These are phyloP conservation scores for Apotomis betuletana DNA, from an alignment of 2,888 invertebrate genomes.

Conservation along the genomic window DNA sequence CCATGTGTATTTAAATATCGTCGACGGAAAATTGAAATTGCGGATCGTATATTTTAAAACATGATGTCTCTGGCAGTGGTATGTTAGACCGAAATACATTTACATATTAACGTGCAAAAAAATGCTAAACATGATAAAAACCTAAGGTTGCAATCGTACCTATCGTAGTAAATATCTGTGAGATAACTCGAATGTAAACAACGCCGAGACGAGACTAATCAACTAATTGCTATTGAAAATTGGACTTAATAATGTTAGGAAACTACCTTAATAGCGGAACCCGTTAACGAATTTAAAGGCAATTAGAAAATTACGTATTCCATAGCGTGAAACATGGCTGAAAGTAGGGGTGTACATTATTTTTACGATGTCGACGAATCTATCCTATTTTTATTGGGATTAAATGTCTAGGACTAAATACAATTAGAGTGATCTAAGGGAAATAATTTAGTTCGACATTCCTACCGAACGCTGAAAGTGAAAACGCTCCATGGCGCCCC, in stretches of 20 bases:
- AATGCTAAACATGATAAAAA: background rate
- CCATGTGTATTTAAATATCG: background rate
- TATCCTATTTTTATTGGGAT: too few relatives aligned
- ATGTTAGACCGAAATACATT: conserved; percentile 22
- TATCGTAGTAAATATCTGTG: background rate
- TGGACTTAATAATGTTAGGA: conserved; percentile 14
- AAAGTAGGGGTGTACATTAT: background rate
- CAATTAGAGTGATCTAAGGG: too few relatives aligned
- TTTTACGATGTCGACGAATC: too few relatives aligned
- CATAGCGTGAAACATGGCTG: conserved; percentile 12
- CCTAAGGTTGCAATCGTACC: background rate
- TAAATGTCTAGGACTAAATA: too few relatives aligned
- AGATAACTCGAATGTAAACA: conserved; percentile 19
- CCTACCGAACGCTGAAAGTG: too few relatives aligned
- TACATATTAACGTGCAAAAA: conserved; percentile 19
- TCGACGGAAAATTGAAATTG: conserved; percentile 1
- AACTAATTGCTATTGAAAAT: conserved; percentile 33
- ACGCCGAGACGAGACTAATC: conserved; percentile 14
- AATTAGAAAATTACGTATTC: conserved; percentile 20
- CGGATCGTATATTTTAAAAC: conserved; percentile 2
- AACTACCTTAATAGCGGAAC: conserved; percentile 18
- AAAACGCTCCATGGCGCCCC: too few relatives aligned
- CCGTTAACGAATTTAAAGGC: conserved; percentile 14
- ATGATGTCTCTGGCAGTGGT: conserved; percentile 15
- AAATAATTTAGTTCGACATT: too few relatives aligned